phyloP scores from a whole-genome alignment of 30 jellyfish, hydroid and myxozoan genomes.

The Hydractinia symbiolongicarpus region DNA sequence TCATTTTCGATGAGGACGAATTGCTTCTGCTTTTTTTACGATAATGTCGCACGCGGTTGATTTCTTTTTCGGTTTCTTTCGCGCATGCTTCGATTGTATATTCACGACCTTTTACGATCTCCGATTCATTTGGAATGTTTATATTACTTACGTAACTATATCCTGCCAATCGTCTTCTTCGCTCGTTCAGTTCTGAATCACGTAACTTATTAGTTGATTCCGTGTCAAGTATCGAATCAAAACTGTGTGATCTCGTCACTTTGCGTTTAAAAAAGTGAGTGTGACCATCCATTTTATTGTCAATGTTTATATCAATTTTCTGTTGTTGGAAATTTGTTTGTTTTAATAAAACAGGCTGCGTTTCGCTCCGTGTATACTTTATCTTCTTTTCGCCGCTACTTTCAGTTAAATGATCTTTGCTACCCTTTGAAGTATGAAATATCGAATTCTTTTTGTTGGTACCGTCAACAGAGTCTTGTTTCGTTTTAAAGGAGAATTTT shows the following conservation, averaged over 20 bases:
- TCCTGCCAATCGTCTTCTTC: slow-evolving; percentile 15
- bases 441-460: too few relatives aligned
- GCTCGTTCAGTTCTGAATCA: not conserved
- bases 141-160: not conserved
- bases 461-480: too few relatives aligned
- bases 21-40: not conserved
- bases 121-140: not conserved
- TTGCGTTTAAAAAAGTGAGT: not conserved
- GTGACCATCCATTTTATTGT: not conserved
- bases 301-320: not conserved
- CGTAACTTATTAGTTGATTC: not conserved
- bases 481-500: too few relatives aligned
- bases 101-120: slow-evolving; percentile 21
- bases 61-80: not conserved
- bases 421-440: too few relatives aligned
- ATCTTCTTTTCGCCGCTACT: too few relatives aligned
- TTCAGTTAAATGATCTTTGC: too few relatives aligned
- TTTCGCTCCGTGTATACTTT: not conserved
- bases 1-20: not conserved
- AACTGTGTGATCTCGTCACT: slow-evolving; percentile 6
- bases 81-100: slow-evolving; percentile 7
- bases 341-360: not conserved
- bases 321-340: not conserved
- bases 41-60: not conserved
- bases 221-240: slow-evolving; percentile 16